These are phyloP conservation scores for Drosophila ogumai DNA, from an alignment of 1,140 invertebrate genomes.

Conservation along the genomic window DNA sequence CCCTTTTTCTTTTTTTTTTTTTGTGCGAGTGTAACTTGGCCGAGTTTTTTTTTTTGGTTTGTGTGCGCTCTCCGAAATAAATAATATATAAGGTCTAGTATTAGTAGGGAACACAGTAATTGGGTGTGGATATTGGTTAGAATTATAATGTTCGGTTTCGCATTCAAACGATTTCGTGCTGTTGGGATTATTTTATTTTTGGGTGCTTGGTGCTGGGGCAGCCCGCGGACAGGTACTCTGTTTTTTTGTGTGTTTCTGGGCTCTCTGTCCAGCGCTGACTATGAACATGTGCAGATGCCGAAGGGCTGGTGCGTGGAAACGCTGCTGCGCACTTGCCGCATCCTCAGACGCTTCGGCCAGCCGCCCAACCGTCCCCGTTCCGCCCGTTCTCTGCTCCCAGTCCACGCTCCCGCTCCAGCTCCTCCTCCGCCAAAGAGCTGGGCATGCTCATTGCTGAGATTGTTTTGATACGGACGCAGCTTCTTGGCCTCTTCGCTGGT, in stretches of 20 bases:
- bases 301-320: constrained; percentile 81
- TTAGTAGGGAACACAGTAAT: constrained; percentile 52
- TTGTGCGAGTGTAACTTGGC: constrained; percentile 52
- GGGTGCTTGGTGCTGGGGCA: constrained; percentile 61
- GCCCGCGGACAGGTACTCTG: constrained; percentile 23
- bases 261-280: constrained; percentile 69
- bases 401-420: constrained; percentile 6
- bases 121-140: constrained; percentile 34
- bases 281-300: constrained; percentile 85
- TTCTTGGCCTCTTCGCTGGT: constrained; percentile 41
- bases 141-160: constrained; percentile 19
- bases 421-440: constrained; percentile 63
- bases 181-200: constrained; percentile 33
- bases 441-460: constrained; percentile 74
- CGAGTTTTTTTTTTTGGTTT: constrained; percentile 38
- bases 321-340: constrained; percentile 76
- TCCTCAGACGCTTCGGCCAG: constrained; percentile 62
- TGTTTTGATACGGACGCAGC: constrained; percentile 68
- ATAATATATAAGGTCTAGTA: constrained; percentile 35
- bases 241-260: constrained; percentile 23
- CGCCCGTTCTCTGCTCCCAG: background rate
- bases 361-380: constrained; percentile 42
- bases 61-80: constrained; percentile 67
- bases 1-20: constrained; percentile 41
- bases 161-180: constrained; percentile 33